phyloP scores from a whole-genome alignment of 2,113 vertebrate species.

The Okapia johnstoni region DNA sequence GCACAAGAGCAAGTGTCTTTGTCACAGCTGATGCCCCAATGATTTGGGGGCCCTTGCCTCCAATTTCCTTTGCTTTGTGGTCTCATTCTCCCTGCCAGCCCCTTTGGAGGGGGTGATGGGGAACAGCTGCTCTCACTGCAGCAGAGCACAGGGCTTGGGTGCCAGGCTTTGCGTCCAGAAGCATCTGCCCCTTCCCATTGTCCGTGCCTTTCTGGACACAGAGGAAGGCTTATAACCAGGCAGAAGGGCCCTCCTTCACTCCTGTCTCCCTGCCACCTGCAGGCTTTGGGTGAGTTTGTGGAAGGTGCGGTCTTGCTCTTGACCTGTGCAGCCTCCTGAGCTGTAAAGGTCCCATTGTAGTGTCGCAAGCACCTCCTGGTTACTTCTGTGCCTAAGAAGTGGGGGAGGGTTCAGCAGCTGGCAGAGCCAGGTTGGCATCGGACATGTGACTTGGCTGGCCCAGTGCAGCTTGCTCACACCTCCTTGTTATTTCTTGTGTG shows the following conservation, averaged over 20 bases:
- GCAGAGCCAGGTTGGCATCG: background rate
- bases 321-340: background rate
- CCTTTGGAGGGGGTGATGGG: background rate
- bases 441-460: background rate
- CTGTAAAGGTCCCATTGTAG: background rate
- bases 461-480: background rate
- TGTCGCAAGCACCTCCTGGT: background rate
- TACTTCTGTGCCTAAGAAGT: background rate
- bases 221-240: background rate
- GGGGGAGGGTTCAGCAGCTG: background rate
- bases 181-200: background rate
- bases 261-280: background rate
- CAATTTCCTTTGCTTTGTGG: background rate
- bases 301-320: background rate
- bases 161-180: background rate
- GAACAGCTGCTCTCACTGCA: background rate
- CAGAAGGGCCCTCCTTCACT: background rate
- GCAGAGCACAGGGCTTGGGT: background rate
- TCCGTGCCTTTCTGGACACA: background rate
- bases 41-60: background rate
- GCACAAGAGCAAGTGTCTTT: background rate
- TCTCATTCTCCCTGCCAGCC: background rate
- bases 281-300: background rate
- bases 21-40: background rate
- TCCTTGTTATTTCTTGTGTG: background rate